phyloP scores from a whole-genome alignment of 1,140 invertebrate species.

The roundworm (Caenorhabditis elegans) region DNA sequence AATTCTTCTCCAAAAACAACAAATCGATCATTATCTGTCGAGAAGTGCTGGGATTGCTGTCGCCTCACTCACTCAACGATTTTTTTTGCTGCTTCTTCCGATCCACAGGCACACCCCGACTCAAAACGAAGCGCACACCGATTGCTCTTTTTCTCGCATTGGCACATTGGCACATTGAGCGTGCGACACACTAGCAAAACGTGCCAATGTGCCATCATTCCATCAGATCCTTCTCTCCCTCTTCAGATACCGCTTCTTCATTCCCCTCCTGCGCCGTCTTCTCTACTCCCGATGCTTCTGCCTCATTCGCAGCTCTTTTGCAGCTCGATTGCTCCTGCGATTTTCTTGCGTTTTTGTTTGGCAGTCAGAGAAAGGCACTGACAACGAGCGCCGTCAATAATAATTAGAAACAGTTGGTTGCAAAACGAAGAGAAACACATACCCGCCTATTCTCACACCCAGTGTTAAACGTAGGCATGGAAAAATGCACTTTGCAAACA shows the following conservation, averaged over 20 bases:
- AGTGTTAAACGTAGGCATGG: neutral
- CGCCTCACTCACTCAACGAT: neutral
- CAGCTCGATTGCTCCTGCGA: neutral
- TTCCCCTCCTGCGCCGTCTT: neutral
- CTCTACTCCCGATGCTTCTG: neutral
- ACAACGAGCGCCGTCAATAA: constrained; percentile 39
- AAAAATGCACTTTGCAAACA: no score
- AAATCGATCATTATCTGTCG: constrained; percentile 20
- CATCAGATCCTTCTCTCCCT: neutral
- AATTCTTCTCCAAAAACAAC: neutral
- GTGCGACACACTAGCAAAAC: constrained; percentile 23
- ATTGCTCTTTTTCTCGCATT: constrained; percentile 31
- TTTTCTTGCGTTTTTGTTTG: constrained; percentile 33
- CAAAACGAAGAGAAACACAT: neutral
- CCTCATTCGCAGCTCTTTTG: constrained; percentile 32
- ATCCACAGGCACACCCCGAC: neutral
- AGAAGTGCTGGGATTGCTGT: neutral
- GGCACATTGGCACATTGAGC: constrained; percentile 32
- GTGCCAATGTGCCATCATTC: constrained; percentile 29
- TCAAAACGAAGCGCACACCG: constrained; percentile 12
- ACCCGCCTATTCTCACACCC: constrained; percentile 9
- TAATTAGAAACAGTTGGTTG: constrained; percentile 45
- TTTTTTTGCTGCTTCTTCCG: neutral
- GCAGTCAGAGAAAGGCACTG: constrained; percentile 30
- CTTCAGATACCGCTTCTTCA: neutral